These are phyloP conservation scores for Craseonycteris thonglongyai DNA, from an alignment of 2,113 vertebrate species.

Conservation along the genomic window DNA sequence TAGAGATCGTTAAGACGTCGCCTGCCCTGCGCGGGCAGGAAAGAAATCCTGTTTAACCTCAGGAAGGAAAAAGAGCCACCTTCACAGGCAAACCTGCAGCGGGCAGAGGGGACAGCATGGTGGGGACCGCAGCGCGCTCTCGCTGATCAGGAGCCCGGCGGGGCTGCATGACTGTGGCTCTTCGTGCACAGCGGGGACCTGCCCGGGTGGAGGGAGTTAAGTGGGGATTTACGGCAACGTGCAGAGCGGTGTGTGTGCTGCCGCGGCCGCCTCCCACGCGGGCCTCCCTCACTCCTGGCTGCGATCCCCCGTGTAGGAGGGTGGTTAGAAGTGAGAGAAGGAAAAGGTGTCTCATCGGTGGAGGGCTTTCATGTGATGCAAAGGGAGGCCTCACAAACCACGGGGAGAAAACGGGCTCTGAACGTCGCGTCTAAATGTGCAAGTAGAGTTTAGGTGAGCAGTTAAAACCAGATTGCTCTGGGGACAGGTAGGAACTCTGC, in stretches of 20 bases:
- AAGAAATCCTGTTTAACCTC: not conserved
- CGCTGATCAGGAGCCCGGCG: not conserved
- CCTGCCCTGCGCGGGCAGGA: not conserved
- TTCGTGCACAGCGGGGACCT: not conserved
- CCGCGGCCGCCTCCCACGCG: fast-evolving
- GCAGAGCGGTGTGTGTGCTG: not conserved
- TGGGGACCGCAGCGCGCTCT: too few species aligned
- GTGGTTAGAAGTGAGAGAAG: not conserved
- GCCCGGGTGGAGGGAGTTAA: not conserved
- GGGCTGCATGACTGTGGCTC: not conserved
- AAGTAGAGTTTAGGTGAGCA: not conserved
- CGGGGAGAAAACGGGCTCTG: not conserved
- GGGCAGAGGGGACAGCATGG: too few species aligned
- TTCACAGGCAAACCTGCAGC: too few species aligned
- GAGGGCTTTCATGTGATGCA: constrained; percentile 10
- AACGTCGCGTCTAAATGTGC: not conserved
- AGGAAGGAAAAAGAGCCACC: too few species aligned
- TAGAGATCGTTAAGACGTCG: constrained; percentile 49
- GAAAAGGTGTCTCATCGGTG: not conserved
- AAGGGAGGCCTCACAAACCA: not conserved
- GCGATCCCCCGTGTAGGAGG: not conserved
- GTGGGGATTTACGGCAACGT: not conserved
- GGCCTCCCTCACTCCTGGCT: fast-evolving
- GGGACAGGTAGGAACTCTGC: not conserved
- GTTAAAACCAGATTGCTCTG: not conserved